phyloP scores from a whole-genome alignment of 2,888 invertebrate species.

The Zelleria hepariella region DNA sequence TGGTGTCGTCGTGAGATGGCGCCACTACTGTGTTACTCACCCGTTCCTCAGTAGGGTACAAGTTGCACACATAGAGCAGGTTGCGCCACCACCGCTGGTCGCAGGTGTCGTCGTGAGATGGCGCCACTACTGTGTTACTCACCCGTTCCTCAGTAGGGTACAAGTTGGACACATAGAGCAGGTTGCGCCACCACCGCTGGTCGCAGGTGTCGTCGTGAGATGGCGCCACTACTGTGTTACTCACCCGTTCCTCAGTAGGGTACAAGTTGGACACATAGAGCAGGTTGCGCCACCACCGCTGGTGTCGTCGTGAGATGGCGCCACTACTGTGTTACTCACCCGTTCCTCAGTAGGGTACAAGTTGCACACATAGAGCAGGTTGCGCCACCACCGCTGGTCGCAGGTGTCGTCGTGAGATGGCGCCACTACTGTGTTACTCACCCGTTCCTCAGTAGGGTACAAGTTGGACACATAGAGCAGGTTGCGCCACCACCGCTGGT shows the following conservation, averaged over 20 bases:
- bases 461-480: neutral
- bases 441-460: neutral
- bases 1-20: no score
- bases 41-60: neutral
- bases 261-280: no score
- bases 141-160: conserved; percentile 74
- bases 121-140: no score
- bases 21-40: no score
- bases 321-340: no score
- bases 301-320: no score
- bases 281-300: no score
- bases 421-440: conserved; percentile 49
- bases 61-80: neutral
- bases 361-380: neutral
- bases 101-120: no score
- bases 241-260: no score
- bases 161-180: conserved; percentile 74
- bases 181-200: conserved; percentile 75
- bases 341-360: neutral
- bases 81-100: neutral
- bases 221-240: no score
- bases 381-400: conserved; percentile 26
- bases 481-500: conserved; percentile 30
- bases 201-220: no score
- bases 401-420: conserved; percentile 70